These are phyloP conservation scores for Saccopteryx leptura DNA, from an alignment of 2,113 vertebrate genomes.

Conservation along the genomic window DNA sequence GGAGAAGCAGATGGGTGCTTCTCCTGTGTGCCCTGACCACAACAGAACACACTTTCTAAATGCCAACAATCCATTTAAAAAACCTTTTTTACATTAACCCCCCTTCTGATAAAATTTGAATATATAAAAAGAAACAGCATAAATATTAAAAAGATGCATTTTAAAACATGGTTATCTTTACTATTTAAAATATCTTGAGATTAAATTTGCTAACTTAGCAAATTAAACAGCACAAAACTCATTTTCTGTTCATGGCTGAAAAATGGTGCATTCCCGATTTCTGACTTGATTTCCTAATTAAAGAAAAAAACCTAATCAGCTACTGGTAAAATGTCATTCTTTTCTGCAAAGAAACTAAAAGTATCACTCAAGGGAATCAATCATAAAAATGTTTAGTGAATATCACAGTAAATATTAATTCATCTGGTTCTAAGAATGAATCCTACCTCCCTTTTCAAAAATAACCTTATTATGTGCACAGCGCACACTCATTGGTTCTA, in stretches of 20 bases:
- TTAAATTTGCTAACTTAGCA: constrained; percentile 76
- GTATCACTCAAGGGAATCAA: constrained; percentile 31
- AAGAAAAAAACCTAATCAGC: constrained; percentile 60
- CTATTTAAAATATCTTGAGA: constrained; percentile 71
- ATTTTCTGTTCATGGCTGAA: constrained; percentile 73
- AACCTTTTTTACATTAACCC: neutral
- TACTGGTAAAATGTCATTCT: constrained; percentile 62
- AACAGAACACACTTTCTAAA: neutral
- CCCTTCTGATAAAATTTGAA: constrained; percentile 57
- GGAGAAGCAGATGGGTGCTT: too few relatives aligned
- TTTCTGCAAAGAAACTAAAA: constrained; percentile 44
- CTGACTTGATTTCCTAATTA: constrained; percentile 70
- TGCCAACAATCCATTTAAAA: constrained; percentile 25
- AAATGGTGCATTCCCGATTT: constrained; percentile 63
- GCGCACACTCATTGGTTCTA: neutral
- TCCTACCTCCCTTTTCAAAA: neutral
- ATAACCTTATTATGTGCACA: neutral
- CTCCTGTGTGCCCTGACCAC: too few relatives aligned
- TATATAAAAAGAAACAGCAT: constrained; percentile 57
- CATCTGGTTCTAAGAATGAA: neutral
- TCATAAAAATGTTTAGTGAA: constrained; percentile 29
- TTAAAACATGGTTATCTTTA: constrained; percentile 64
- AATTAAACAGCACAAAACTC: constrained; percentile 71
- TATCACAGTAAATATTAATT: neutral
- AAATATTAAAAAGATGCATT: constrained; percentile 67